Conservation (phyloP, 2,113 vertebrate genomes). For the Notechis scutatus region DNA sequence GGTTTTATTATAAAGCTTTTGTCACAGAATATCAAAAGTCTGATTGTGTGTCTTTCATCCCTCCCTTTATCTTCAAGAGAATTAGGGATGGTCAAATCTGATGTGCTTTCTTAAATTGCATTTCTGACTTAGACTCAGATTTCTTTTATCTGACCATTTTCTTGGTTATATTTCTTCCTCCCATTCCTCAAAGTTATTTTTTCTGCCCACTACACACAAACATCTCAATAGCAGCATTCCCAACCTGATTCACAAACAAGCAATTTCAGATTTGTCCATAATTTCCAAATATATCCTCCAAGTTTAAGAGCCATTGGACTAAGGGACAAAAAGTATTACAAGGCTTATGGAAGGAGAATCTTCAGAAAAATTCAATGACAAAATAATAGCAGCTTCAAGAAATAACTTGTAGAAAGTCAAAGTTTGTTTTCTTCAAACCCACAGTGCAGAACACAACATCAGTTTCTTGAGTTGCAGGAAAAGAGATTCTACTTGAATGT, state of each 20-base stretch:
- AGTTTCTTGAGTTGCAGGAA: background rate
- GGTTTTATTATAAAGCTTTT: background rate
- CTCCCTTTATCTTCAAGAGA: background rate
- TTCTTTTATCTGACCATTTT: background rate
- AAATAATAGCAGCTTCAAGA: background rate
- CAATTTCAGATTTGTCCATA: background rate
- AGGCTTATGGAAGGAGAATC: background rate
- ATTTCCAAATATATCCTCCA: background rate
- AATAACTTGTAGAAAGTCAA: background rate
- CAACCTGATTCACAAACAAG: background rate
- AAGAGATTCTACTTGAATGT: background rate
- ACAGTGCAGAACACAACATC: background rate
- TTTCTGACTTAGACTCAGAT: background rate
- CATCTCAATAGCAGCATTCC: background rate
- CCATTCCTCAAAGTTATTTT: background rate
- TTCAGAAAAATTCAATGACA: background rate
- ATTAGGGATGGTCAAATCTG: background rate
- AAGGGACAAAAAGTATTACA: background rate
- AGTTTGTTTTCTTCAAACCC: background rate
- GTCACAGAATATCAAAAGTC: background rate
- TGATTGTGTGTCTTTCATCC: background rate
- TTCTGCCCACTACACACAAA: background rate
- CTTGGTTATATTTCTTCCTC: background rate
- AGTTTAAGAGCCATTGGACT: background rate
- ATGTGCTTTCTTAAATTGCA: background rate